Base-by-base conservation (phyloP, 1,140 invertebrate species). In the Holcopasites calliopsidis region DNA sequence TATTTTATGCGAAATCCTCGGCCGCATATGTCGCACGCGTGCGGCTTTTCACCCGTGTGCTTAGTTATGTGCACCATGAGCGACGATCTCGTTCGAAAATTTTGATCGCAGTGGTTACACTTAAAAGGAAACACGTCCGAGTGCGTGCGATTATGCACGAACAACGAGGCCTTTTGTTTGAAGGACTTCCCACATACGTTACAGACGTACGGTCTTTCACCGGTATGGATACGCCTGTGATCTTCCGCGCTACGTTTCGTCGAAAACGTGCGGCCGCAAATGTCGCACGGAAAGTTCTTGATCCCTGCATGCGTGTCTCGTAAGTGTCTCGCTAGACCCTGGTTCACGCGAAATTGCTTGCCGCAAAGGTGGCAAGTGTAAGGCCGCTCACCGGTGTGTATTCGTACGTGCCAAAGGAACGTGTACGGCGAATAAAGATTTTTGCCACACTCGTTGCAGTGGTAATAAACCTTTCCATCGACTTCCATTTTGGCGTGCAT, bases 301-400 rank as follows among this genome's bases (percentile, higher is more conserved):
- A 94, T 92, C 0, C 93, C 90, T 42, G 94, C 93, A 81, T 95
- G 95, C 0, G 94, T 94, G 64, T 94, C 93, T 18, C 92, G 91
- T 23, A 95, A 60, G 84, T 95, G 95, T 18, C 94, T 89, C 6
- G 92, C 91, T 21, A 95, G 86, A 7, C 94, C 94, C 84, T 93
- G 92, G 3, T 93, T 92, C 18, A 94, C 92, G 23, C 94, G 90
- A 87, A 96, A 97, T 69, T 94, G 93, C 85, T 95, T 96, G 0
- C 95, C 95, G 85, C 95, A 96, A 1, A 95, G 87, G 73, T 94
- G 93, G 83, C 96, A 97, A 33, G 94, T 93, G 84, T 93, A 96
- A 2, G 95, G 94, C 70, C 95, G 93, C 86, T 96, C 95, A 16
- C 95, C 95, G 2, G 94, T 95, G 88, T 96, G 95, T 35, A 94